These are phyloP conservation scores for Epirrita christyi DNA, from an alignment of 2,888 invertebrate species.

Conservation along the genomic window DNA sequence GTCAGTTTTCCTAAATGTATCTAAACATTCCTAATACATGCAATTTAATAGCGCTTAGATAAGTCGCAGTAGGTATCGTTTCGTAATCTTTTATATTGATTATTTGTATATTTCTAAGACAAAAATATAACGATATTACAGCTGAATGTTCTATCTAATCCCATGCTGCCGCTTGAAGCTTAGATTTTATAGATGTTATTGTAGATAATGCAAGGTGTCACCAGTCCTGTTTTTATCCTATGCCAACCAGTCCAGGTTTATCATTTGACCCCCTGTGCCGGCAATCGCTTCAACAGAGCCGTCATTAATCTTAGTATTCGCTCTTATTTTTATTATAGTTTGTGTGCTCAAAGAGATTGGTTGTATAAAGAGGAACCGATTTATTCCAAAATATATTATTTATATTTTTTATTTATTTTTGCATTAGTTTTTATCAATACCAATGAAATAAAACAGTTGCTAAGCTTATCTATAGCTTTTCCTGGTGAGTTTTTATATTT, in stretches of 20 bases:
- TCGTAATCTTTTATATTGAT: constrained; percentile 30
- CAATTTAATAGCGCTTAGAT: constrained; percentile 5
- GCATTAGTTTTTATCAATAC: no score
- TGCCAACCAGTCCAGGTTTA: constrained; percentile 1
- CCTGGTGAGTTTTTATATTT: no score
- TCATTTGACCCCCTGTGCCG: constrained; percentile 3
- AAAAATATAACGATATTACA: background rate
- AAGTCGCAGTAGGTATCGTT: constrained; percentile 30
- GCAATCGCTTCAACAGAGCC: background rate
- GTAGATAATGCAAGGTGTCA: background rate
- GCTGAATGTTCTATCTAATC: background rate
- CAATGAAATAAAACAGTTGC: no score
- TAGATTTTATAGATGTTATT: background rate
- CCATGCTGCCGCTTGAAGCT: background rate
- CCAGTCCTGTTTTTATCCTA: background rate
- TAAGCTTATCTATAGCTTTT: no score
- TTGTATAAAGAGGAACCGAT: background rate
- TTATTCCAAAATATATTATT: background rate
- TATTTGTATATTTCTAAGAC: background rate
- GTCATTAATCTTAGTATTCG: background rate
- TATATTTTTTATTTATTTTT: no score
- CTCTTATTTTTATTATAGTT: background rate
- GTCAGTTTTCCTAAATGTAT: background rate
- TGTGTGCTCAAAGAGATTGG: background rate
- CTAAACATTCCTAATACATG: background rate